Conservation (phyloP, 2,113 vertebrate species). For the Rissa tridactyla region DNA sequence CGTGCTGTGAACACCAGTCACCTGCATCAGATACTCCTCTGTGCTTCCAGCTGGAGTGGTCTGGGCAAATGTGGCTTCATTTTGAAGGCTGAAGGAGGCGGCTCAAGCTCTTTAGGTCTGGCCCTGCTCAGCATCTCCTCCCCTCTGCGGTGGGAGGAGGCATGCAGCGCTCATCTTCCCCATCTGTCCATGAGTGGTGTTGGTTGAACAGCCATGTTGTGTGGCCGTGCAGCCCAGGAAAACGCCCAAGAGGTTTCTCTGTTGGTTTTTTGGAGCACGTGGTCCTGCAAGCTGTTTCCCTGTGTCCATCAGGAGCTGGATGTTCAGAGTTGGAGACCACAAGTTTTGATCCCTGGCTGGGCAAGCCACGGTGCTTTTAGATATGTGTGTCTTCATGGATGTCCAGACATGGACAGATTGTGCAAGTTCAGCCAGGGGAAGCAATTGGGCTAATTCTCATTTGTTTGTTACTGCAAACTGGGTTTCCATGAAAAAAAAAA, state of each 20-base stretch:
- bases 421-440: neutral
- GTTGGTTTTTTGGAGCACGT: neutral
- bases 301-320: neutral
- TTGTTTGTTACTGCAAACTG: neutral
- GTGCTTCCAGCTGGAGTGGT: neutral
- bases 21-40: neutral
- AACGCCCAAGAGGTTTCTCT: neutral
- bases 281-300: neutral
- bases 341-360: neutral
- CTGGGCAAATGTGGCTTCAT: neutral
- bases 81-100: neutral
- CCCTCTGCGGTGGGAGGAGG: rapidly evolving
- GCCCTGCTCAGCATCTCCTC: neutral
- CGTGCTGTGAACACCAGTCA: neutral
- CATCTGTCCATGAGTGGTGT: neutral
- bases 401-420: neutral
- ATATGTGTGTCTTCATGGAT: neutral
- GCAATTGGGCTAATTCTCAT: neutral
- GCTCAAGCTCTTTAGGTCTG: neutral
- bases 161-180: rapidly evolving
- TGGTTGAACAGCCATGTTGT: neutral
- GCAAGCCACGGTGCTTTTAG: neutral
- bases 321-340: neutral
- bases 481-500: neutral
- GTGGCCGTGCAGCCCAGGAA: neutral